These are phyloP conservation scores for Euleptes europaea DNA, from an alignment of 2,113 vertebrate genomes.

Conservation along the genomic window DNA sequence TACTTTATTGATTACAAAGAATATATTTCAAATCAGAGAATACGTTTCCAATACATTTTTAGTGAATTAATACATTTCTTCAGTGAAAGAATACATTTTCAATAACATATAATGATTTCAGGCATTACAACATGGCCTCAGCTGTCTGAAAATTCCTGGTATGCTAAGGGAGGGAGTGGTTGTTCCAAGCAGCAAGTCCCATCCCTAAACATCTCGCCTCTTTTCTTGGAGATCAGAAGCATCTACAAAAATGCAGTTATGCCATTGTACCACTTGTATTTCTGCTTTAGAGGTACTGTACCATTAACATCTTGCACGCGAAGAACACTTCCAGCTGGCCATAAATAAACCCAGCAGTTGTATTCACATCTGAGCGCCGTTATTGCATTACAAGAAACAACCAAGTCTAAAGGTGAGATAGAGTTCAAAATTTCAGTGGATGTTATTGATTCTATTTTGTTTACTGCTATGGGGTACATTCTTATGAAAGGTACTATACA, in stretches of 20 bases:
- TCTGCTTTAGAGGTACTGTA: conserved; percentile 41
- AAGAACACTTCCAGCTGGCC: conserved; percentile 9
- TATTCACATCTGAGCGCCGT: conserved; percentile 32
- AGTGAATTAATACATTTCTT: no score
- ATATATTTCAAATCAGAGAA: no score
- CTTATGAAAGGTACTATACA: conserved; percentile 32
- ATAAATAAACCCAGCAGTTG: conserved; percentile 23
- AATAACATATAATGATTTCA: no score
- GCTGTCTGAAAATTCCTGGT: not conserved
- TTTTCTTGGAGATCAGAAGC: conserved; percentile 34
- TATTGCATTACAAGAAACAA: conserved; percentile 39
- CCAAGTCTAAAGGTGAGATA: conserved; percentile 44
- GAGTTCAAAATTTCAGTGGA: conserved; percentile 59
- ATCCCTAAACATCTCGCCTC: not conserved
- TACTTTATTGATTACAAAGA: no score
- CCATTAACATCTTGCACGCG: conserved; percentile 18
- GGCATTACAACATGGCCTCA: no score
- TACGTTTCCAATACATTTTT: no score
- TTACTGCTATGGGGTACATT: conserved; percentile 38
- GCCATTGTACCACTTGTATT: conserved; percentile 33
- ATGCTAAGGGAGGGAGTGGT: not conserved
- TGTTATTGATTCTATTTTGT: conserved; percentile 61
- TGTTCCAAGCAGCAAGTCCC: not conserved
- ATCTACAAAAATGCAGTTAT: conserved; percentile 43
- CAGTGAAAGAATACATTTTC: no score